Conservation (phyloP, 1,140 invertebrate genomes). For the Hyles vespertilio region DNA sequence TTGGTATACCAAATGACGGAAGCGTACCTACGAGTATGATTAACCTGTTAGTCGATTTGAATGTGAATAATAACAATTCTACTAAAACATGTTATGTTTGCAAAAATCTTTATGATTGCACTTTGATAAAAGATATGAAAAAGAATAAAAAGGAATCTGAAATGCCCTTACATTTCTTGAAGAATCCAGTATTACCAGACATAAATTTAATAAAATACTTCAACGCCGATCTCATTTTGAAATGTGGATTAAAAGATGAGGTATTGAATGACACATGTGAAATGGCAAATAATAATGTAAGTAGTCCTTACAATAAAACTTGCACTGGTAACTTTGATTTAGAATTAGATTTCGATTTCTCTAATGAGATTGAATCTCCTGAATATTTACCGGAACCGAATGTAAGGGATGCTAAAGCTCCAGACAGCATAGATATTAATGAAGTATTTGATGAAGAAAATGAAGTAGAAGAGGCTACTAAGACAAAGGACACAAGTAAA, state of each 20-base stretch:
- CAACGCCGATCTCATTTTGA: slow-evolving; percentile 30
- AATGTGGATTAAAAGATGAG: slow-evolving; percentile 24
- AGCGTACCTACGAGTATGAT: slow-evolving; percentile 48
- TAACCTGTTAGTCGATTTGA: slow-evolving; percentile 61
- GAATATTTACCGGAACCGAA: slow-evolving; percentile 14
- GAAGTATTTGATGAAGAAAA: slow-evolving; percentile 51
- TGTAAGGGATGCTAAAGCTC: slow-evolving; percentile 8
- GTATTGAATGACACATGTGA: slow-evolving; percentile 10
- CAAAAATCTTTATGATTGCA: slow-evolving; percentile 42
- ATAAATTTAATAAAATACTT: slow-evolving; percentile 48
- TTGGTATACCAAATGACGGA: slow-evolving; percentile 41
- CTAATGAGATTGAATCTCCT: slow-evolving; percentile 15
- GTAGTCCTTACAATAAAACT: neutral
- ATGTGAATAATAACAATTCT: slow-evolving; percentile 39
- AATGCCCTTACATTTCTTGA: slow-evolving; percentile 20
- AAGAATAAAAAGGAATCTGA: slow-evolving; percentile 21
- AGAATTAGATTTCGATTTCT: slow-evolving; percentile 39
- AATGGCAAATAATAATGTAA: neutral
- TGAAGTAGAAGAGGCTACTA: slow-evolving; percentile 17
- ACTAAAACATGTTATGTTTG: slow-evolving; percentile 48
- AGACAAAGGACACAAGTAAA: slow-evolving; percentile 18
- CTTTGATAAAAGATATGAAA: slow-evolving; percentile 28
- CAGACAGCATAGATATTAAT: slow-evolving; percentile 55
- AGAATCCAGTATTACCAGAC: slow-evolving; percentile 38
- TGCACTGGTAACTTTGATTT: slow-evolving; percentile 32